These are phyloP conservation scores for Anoplius nigerrimus DNA, from an alignment of 2,888 invertebrate genomes.

Conservation along the genomic window DNA sequence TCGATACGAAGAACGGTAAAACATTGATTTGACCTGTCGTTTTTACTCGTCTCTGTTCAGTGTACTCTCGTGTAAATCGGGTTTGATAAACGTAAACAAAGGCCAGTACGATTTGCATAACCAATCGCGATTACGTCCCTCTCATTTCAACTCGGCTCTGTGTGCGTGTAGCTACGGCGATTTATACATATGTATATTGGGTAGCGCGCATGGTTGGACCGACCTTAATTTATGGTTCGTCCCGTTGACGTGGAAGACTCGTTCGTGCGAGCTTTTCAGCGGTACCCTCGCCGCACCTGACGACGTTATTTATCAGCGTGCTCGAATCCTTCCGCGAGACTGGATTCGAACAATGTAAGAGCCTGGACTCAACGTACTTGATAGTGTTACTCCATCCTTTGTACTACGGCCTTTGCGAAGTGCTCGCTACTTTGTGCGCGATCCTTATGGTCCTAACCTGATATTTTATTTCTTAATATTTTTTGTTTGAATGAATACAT, in stretches of 20 bases:
- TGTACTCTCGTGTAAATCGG: conserved; percentile 8
- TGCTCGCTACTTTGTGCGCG: too few relatives aligned
- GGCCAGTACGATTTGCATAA: conserved; percentile 30
- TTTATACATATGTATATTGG: too few relatives aligned
- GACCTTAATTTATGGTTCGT: conserved; percentile 60
- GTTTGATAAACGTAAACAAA: conserved; percentile 34
- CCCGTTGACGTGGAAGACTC: conserved; percentile 42
- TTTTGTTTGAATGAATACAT: too few relatives aligned
- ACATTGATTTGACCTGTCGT: background rate
- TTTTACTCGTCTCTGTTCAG: conserved; percentile 20
- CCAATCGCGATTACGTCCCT: conserved; percentile 25
- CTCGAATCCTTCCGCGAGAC: conserved; percentile 28
- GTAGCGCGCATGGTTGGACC: conserved; percentile 42
- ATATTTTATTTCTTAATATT: too few relatives aligned
- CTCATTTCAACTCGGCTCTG: background rate
- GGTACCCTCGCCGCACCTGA: conserved; percentile 18
- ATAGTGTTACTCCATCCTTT: conserved; percentile 24
- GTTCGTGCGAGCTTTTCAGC: conserved; percentile 35
- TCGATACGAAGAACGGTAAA: too few relatives aligned
- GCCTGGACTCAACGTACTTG: background rate
- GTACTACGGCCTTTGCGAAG: background rate
- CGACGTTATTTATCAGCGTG: conserved; percentile 35
- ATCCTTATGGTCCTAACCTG: too few relatives aligned
- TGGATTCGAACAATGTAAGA: conserved; percentile 8
- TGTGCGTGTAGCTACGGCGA: conserved; percentile 16